These are phyloP conservation scores for Hyla sarda DNA, from an alignment of 2,113 vertebrate species.

Conservation along the genomic window DNA sequence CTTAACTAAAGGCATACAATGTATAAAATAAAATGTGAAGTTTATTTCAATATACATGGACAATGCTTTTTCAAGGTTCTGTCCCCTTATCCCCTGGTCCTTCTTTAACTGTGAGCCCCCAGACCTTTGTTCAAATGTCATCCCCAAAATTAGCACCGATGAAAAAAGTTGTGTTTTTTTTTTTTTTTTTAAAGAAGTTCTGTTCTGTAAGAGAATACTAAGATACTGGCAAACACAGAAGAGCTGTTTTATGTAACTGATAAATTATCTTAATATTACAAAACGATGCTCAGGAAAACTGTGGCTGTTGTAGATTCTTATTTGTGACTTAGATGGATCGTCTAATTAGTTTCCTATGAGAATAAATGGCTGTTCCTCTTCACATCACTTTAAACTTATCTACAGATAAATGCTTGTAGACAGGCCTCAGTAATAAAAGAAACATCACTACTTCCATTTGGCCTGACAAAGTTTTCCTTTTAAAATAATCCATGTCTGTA, in stretches of 20 bases:
- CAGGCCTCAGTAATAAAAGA: background rate
- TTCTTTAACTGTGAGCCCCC: no score
- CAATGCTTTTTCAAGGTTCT: no score
- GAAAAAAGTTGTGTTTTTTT: no score
- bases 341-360: background rate
- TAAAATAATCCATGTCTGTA: background rate
- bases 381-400: constrained; percentile 1
- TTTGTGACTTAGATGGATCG: constrained; percentile 25
- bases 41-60: no score
- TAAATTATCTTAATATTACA: background rate
- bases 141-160: no score
- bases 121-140: no score
- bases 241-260: background rate
- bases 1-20: no score
- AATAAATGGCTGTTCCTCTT: constrained; percentile 1
- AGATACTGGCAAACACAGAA: background rate
- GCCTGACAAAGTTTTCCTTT: background rate
- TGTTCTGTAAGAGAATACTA: no score
- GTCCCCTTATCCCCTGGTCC: no score
- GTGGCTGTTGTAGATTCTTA: background rate
- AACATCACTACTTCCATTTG: background rate
- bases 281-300: background rate
- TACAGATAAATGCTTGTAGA: background rate
- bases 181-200: no score
- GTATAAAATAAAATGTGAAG: no score